These are phyloP conservation scores for Tipula helvola DNA, from an alignment of 2,888 invertebrate genomes.

Conservation along the genomic window DNA sequence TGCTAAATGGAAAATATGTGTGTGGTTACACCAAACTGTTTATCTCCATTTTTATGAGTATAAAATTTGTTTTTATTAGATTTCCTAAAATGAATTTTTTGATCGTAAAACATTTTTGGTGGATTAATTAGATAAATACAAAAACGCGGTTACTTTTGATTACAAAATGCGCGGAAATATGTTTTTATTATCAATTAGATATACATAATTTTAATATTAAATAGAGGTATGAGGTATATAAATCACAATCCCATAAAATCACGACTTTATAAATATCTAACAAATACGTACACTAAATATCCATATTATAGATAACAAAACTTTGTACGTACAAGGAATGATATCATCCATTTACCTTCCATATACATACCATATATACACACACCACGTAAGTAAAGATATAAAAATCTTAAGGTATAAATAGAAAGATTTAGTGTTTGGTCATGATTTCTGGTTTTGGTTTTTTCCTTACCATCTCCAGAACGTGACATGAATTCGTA, in stretches of 20 bases:
- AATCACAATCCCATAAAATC: background rate
- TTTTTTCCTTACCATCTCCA: background rate
- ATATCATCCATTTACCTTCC: background rate
- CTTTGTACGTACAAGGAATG: background rate
- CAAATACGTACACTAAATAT: background rate
- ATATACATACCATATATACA: background rate
- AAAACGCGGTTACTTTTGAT: background rate
- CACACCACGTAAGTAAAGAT: background rate
- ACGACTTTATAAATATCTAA: background rate
- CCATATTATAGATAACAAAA: background rate
- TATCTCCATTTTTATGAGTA: background rate
- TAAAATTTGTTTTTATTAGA: background rate
- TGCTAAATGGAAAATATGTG: background rate
- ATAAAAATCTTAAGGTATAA: conserved; percentile 4
- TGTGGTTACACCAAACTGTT: background rate
- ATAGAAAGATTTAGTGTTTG: background rate
- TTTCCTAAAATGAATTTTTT: background rate
- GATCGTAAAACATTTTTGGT: background rate
- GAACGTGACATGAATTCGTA: background rate
- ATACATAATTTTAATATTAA: background rate
- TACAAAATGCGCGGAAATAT: background rate
- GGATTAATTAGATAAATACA: background rate
- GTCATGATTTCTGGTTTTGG: background rate
- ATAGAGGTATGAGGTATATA: background rate
- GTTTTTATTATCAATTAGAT: background rate